Evolutionary conservation across 2,113 vertebrate species (phyloP), one percentile per base, ranked within the genome.

Genomic region (Crotalus tigris): DNA sequence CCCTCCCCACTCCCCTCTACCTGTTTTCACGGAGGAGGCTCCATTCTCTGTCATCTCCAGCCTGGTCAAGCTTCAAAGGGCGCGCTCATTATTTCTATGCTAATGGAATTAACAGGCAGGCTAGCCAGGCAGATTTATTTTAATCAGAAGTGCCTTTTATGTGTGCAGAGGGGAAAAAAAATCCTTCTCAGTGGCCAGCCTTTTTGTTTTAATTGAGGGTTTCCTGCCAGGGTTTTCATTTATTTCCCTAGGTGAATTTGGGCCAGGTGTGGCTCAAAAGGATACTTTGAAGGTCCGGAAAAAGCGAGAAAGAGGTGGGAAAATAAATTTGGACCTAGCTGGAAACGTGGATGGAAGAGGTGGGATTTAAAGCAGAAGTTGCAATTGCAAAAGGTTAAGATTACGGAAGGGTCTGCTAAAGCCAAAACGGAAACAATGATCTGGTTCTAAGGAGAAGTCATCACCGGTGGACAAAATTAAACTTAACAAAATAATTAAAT

Each of bases 61-160:
- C 49, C 26, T 39, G 51, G 7, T n/a, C 44, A 88, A 9, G 29
- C 91, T 95, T 96, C 95, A 96, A 97, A 97, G 94, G 87, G 86
- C 55, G 7, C 91, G 93, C 92, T 89, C 91, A 59, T 91, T 94
- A 75, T 96, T 95, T 93, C 92, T 95, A 96, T 97, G 95, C 89
- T 95, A 94, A 96, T 95, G 89, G 92, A 87, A 90, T 61, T 90
- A 93, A 57, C 9, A 93, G 49, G 49, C 3, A 91, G 92, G 58
- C 26, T 94, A 89, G 90, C 92, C 54, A 0, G 85, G 93, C 92
- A 88, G 85, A 26, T 21, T 51, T 75, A 51, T 53, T 93, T 92
- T 94, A 95, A 96, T 97, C 93, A 94, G 33, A 6, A 23, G 92
- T 51, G n/a, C 49, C 87, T 96, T 95, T 96, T 58, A 95, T 96